These are phyloP conservation scores for Rhizomys pruinosus DNA, from an alignment of 2,113 vertebrate species.

Conservation along the genomic window DNA sequence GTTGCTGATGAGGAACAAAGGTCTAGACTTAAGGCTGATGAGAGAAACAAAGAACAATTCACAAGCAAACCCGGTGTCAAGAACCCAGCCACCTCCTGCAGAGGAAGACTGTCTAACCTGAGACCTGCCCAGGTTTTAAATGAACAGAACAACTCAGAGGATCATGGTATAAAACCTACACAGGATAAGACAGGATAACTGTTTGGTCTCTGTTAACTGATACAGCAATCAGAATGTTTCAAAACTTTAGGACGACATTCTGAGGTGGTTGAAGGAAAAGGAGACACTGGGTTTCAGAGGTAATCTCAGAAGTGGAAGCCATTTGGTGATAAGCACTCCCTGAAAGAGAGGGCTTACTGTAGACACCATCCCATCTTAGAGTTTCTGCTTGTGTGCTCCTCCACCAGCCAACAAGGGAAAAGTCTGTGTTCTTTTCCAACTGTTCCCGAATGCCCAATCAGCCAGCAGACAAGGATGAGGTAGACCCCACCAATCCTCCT, in stretches of 20 bases:
- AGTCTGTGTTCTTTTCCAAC: not conserved
- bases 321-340: not conserved
- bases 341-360: not conserved
- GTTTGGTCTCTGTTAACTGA: constrained; percentile 11
- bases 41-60: not conserved
- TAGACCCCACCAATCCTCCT: not conserved
- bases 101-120: not conserved
- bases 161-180: not conserved
- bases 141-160: not conserved
- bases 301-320: not conserved
- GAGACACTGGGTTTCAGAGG: not conserved
- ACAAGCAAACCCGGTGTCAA: no score
- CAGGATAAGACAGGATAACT: not conserved
- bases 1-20: not conserved
- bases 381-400: no score
- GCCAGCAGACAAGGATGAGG: not conserved
- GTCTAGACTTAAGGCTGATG: not conserved
- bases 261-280: not conserved
- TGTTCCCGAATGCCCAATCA: no score
- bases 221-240: not conserved
- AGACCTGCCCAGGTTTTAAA: not conserved
- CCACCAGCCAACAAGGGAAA: accelerated
- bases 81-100: not conserved
- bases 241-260: not conserved
- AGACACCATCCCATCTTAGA: not conserved